phyloP scores from a whole-genome alignment of 30 jellyfish, hydroid and myxozoan genomes.

The Cassiopea xamachana region DNA sequence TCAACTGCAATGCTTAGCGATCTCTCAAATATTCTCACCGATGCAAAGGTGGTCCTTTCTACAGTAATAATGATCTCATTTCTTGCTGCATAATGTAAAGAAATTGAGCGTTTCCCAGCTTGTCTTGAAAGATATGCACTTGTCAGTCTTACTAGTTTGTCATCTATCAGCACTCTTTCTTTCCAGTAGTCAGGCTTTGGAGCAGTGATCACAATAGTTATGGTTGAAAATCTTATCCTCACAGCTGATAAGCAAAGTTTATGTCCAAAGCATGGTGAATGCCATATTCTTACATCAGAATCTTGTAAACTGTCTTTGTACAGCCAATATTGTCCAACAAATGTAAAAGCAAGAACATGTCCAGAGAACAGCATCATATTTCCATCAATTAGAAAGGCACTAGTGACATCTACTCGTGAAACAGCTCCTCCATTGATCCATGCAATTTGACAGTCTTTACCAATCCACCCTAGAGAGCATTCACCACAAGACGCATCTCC shows the following conservation, averaged over 20 bases:
- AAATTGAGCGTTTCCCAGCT: not conserved
- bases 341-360: constrained; percentile 10
- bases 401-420: not conserved
- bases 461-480: constrained; percentile 63
- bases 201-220: constrained; percentile 26
- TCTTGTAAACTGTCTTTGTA: constrained; percentile 2
- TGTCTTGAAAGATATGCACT: not conserved
- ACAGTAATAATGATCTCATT: constrained; percentile 12
- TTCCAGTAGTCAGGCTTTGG: constrained; percentile 11
- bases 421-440: not conserved
- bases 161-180: constrained; percentile 1
- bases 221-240: not conserved
- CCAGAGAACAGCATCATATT: constrained; percentile 20
- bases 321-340: constrained; percentile 38
- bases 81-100: constrained; percentile 30
- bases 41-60: not conserved
- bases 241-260: constrained; percentile 44
- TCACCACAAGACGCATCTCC: constrained; percentile 50
- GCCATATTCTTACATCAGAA: constrained; percentile 10
- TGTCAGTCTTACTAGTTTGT: not conserved
- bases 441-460: constrained; percentile 56
- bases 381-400: constrained; percentile 33
- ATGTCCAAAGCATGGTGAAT: constrained; percentile 44
- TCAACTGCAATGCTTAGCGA: constrained; percentile 31
- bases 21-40: constrained; percentile 30